A percentile compares a stretch with the other conserved stretches of the same genome.
Conservation (phyloP, 2,797 vertebrate species). For the Simalia tracyae region DNA sequence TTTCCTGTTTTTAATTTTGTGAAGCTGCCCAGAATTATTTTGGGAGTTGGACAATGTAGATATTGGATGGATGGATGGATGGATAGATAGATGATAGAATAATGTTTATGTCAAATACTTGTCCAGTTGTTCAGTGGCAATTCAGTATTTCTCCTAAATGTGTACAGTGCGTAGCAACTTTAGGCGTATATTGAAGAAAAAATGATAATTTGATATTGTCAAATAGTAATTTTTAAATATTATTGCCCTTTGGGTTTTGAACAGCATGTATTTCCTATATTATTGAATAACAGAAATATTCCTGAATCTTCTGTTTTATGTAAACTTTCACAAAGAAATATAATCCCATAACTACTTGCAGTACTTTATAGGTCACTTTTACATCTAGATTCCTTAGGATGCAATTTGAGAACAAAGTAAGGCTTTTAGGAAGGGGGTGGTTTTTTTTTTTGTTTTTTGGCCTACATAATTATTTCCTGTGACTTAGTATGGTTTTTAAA, state of each 20-base stretch:
- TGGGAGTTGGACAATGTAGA: not conserved
- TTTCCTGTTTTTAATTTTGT: not conserved
- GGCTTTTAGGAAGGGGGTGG: not conserved
- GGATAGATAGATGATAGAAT: not conserved
- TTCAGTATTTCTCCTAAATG: not conserved
- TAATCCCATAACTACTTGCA: not conserved
- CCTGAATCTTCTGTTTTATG: not conserved
- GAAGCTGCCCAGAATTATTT: not conserved
- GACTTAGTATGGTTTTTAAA: not conserved
- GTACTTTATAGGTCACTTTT: not conserved
- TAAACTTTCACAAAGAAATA: not conserved
- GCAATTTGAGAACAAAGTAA: not conserved
- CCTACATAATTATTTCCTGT: not conserved
- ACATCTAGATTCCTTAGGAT: not conserved
- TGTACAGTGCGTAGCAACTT: constrained; percentile 4
- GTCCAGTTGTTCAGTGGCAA: not conserved
- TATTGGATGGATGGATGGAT: not conserved
- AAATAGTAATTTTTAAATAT: not conserved
- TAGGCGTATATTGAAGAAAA: not conserved
- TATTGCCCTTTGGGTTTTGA: not conserved
- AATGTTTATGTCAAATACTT: not conserved
- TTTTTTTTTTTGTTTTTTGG: not conserved
- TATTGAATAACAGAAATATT: not conserved
- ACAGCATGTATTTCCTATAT: not conserved
- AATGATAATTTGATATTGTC: constrained; percentile 12